Percentiles rank a stretch among this genome's conserved stretches.
Evolutionary conservation across 2,797 vertebrate species (phyloP).

Genomic region (Trichosurus vulpecula): DNA sequence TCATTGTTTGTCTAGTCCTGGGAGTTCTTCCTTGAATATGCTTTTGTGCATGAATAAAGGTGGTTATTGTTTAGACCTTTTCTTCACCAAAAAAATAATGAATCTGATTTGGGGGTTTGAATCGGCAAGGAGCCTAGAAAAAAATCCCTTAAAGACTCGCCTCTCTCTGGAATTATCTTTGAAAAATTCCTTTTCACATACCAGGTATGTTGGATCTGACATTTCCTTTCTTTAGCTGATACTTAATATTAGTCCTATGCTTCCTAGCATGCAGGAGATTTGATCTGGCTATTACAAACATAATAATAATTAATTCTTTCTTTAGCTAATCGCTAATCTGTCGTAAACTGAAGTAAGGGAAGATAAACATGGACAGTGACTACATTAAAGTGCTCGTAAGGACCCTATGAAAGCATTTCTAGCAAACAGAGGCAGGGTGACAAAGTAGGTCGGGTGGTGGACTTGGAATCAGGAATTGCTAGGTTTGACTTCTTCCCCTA

Average conservation of each 20-base stretch:
- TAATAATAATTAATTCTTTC: conserved; percentile 11
- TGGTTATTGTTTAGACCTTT: conserved; percentile 68
- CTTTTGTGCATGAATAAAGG: conserved; percentile 68
- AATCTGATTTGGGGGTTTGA: conserved; percentile 55
- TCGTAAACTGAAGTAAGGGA: conserved; percentile 22
- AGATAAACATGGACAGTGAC: conserved; percentile 18
- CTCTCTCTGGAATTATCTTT: conserved; percentile 8
- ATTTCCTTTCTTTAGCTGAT: conserved; percentile 25
- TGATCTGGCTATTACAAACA: conserved; percentile 2
- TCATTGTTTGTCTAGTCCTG: conserved; percentile 56
- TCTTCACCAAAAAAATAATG: conserved; percentile 71
- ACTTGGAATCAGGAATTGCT: neutral
- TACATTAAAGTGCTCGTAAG: neutral
- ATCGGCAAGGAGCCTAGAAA: conserved; percentile 68
- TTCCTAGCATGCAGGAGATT: conserved; percentile 21
- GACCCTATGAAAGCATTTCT: neutral
- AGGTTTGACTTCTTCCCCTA: neutral
- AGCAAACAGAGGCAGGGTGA: neutral
- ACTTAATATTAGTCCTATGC: neutral
- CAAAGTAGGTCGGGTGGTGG: neutral
- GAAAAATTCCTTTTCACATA: conserved; percentile 52
- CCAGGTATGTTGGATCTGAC: neutral
- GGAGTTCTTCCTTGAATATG: conserved; percentile 56
- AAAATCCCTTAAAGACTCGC: conserved; percentile 12
- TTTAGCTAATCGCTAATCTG: conserved; percentile 15